Conservation (phyloP, 1,140 invertebrate species). For the Cepaea nemoralis region DNA sequence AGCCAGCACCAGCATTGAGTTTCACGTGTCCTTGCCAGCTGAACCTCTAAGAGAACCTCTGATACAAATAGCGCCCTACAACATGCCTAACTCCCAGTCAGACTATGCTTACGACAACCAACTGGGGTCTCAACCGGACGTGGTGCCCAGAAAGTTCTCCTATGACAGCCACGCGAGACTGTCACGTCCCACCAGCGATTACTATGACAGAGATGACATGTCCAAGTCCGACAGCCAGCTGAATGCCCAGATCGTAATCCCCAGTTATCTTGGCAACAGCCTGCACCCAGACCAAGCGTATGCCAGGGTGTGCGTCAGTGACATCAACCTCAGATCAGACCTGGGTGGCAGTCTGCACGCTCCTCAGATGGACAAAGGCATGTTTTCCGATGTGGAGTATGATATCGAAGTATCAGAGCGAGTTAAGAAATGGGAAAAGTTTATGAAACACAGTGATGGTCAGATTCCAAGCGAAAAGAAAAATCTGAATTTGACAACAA, state of each 20-base stretch:
- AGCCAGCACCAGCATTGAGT: conserved; percentile 36
- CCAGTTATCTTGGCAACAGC: conserved; percentile 39
- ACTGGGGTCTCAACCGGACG: conserved; percentile 24
- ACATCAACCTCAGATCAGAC: conserved; percentile 36
- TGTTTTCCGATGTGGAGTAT: conserved; percentile 70
- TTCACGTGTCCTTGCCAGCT: conserved; percentile 41
- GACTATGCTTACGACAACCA: not conserved
- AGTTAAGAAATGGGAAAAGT: conserved; percentile 67
- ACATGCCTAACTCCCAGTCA: not conserved
- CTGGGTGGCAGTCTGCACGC: conserved; percentile 32
- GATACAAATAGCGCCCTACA: conserved; percentile 12
- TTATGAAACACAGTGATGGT: conserved; percentile 52
- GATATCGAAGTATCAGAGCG: conserved; percentile 67
- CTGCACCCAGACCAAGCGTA: conserved; percentile 43
- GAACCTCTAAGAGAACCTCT: not conserved
- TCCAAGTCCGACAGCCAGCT: conserved; percentile 66
- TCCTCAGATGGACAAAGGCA: conserved; percentile 53
- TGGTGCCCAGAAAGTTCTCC: conserved; percentile 43
- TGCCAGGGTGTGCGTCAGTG: conserved; percentile 39
- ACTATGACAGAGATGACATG: conserved; percentile 54
- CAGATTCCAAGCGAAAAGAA: conserved; percentile 38
- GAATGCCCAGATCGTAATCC: conserved; percentile 44
- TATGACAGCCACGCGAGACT: conserved; percentile 43
- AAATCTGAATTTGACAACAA: conserved; percentile 46
- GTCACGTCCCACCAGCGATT: conserved; percentile 41